Conservation (phyloP, 1,140 invertebrate genomes). For the Lordiphosa mommai region DNA sequence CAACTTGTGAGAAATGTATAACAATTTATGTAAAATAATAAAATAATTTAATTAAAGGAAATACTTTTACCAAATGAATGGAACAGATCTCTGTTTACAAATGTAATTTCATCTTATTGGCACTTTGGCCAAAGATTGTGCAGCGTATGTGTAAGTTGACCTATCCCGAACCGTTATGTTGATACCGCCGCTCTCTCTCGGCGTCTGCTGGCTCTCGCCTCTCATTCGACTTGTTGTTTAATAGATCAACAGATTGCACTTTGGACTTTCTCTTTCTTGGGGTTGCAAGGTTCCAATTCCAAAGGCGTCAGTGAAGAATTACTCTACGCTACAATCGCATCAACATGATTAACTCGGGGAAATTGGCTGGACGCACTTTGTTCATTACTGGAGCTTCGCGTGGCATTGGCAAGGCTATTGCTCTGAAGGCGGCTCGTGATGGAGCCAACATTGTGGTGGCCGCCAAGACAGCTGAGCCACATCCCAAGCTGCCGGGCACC, state of each 20-base stretch:
- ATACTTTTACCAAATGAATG: too few species aligned
- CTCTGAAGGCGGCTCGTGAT: constrained; percentile 95
- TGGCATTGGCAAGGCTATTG: constrained; percentile 98
- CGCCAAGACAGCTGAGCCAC: constrained; percentile 96
- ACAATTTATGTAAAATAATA: too few species aligned
- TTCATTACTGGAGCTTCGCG: constrained; percentile 98
- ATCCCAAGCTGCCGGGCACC: constrained; percentile 98
- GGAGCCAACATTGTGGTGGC: constrained; percentile 97
- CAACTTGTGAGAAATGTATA: background rate
- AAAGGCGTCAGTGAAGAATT: constrained; percentile 22
- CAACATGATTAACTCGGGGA: constrained; percentile 82
- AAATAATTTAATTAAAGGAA: too few species aligned
- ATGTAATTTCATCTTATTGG: too few species aligned
- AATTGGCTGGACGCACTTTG: constrained; percentile 93
- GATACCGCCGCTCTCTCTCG: constrained; percentile 8
- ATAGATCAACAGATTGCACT: constrained; percentile 52
- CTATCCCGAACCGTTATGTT: constrained; percentile 3
- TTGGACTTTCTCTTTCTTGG: constrained; percentile 67
- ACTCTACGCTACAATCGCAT: constrained; percentile 5
- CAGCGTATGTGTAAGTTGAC: constrained; percentile 8
- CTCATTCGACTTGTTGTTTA: constrained; percentile 24
- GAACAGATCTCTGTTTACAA: too few species aligned
- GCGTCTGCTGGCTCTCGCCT: too few species aligned
- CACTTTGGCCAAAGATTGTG: background rate
- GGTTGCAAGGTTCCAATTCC: constrained; percentile 19